Percentiles rank a stretch among this genome's conserved stretches.
phyloP scores from a whole-genome alignment of 2,113 vertebrate species.

The Gnathonemus echidnorhynchus region DNA sequence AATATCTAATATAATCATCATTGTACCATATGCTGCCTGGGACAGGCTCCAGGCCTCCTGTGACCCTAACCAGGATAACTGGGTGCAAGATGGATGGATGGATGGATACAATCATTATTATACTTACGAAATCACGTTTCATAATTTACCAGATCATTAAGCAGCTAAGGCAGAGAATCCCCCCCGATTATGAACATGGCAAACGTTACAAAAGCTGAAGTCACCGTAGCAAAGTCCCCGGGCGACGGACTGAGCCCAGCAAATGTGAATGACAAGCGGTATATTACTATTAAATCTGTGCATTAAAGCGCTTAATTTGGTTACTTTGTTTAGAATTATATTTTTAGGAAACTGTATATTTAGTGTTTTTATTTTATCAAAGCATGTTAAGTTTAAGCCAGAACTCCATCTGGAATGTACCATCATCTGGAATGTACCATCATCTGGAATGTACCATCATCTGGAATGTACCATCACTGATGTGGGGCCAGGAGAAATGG shows the following conservation, averaged over 20 bases:
- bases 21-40: neutral
- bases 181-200: neutral
- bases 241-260: neutral
- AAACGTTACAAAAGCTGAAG: neutral
- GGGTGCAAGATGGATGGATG: neutral
- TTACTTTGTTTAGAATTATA: neutral
- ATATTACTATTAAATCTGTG: neutral
- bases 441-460: too few relatives aligned
- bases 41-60: neutral
- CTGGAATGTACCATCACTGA: neutral
- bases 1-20: neutral
- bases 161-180: neutral
- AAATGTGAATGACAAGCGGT: neutral
- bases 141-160: slow-evolving; percentile 1
- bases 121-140: neutral
- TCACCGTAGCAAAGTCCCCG: neutral
- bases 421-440: too few relatives aligned
- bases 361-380: neutral
- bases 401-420: neutral
- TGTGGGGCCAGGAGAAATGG: neutral
- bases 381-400: neutral
- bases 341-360: neutral
- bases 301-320: neutral
- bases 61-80: neutral
- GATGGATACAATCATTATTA: neutral